Evolutionary conservation across 1,140 invertebrate genomes (phyloP).

Genomic region (Zaprionus nigranus): DNA sequence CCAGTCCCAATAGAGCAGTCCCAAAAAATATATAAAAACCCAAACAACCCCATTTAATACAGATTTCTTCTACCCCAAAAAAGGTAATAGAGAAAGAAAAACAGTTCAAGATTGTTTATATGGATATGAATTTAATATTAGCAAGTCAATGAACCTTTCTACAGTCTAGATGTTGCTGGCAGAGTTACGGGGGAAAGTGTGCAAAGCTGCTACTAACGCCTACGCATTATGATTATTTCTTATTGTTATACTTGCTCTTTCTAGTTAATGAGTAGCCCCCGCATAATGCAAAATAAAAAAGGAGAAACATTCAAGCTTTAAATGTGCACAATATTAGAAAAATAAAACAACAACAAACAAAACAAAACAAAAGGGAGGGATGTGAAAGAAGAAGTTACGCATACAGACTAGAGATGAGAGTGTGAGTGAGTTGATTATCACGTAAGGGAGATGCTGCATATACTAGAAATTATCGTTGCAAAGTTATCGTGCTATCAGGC

Average conservation of each 20-base stretch:
- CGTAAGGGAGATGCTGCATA: not conserved
- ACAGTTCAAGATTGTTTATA: constrained; percentile 18
- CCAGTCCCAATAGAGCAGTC: constrained; percentile 11
- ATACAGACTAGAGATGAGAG: constrained; percentile 26
- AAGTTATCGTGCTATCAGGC: constrained; percentile 28
- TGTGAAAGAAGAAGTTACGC: not conserved
- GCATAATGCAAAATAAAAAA: constrained; percentile 28
- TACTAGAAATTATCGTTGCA: not conserved
- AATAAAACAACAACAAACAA: constrained; percentile 2
- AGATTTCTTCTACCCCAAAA: constrained; percentile 32
- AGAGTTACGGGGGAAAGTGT: constrained; percentile 10
- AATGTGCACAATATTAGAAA: constrained; percentile 28
- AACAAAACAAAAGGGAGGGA: constrained; percentile 10
- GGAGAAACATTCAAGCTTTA: constrained; percentile 21
- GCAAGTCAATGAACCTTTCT: constrained; percentile 42
- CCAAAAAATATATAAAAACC: constrained; percentile 9
- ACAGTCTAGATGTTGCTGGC: not conserved
- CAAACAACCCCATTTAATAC: constrained; percentile 56
- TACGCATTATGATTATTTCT: constrained; percentile 28
- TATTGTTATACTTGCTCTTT: not conserved
- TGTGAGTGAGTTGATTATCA: not conserved
- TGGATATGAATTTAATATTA: constrained; percentile 32
- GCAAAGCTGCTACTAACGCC: constrained; percentile 8
- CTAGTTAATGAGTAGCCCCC: constrained; percentile 44
- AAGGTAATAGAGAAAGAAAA: constrained; percentile 28